Base-by-base conservation (phyloP, 53 echinoderm and acorn worm species). In the Actinopyga echinites region DNA sequence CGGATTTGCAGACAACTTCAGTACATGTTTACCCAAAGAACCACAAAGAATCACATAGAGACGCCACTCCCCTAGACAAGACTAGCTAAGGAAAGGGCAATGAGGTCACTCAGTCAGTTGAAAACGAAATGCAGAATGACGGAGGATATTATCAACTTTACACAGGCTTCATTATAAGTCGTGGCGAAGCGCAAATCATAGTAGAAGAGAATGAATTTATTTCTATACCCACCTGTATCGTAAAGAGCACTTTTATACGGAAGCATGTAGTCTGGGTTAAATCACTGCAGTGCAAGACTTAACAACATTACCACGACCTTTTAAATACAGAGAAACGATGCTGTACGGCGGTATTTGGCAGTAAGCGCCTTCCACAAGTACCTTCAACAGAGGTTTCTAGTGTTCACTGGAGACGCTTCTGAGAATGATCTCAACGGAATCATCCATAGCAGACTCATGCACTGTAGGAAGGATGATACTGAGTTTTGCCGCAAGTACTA, bases 61-160 rank as follows among this genome's bases (percentile, higher is more conserved):
- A 64, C 63, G 82, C 63, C 82, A 63, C 82, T 82, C 10, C 82
- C 82, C n/a, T 12, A 61, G 44, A 28, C 73, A 55, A 78, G 68
- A 53, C 22, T 34, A 84, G 57, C 89, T 79, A 6, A 84, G 78
- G 57, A 89, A 33, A 21, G 66, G 36, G 79, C 89, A 23, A 40
- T 43, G 55, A 59, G 38, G 25, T 20, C 84, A 38, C 59, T 89
- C 20, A 5, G 10, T 1, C 89, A 89, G 21, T 78, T 88, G 8
- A 12, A 53, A n/a, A n/a, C n/a, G 56, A 83, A 26, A 32, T 63
- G 49, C 4, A 20, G 17, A 73, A 62, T 12, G 42, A 88, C 61
- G 62, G 13, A 2, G 45, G 20, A 8, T 83, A 74, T 57, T 61
- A 55, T 13, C 64, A 24, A 9, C 54, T 80, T 28, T 79, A 89